Evolutionary conservation across 2,113 vertebrate species (phyloP).

Genomic region (Pavo muticus): DNA sequence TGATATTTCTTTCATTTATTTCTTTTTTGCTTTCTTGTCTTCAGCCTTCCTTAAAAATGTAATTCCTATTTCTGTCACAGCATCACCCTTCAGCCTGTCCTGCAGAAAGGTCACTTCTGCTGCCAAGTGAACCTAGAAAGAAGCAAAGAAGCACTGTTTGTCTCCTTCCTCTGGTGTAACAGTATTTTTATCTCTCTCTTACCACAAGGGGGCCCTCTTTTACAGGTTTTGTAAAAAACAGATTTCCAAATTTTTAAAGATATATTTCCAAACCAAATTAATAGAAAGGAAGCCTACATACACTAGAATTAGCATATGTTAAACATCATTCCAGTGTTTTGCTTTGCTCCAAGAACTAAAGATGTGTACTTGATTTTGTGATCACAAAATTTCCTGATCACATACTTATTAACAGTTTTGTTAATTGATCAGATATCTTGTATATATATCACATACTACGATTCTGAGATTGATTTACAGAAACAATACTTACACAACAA

Average conservation of each 20-base stretch:
- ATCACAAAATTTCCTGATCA: background rate
- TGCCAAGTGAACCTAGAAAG: slow-evolving; percentile 78
- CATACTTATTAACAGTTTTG: accelerated
- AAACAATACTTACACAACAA: background rate
- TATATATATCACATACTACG: background rate
- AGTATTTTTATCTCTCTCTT: background rate
- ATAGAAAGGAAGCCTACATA: background rate
- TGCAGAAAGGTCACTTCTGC: slow-evolving; percentile 84
- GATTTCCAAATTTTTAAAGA: background rate
- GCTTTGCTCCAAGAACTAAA: background rate
- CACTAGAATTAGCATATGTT: background rate
- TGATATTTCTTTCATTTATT: slow-evolving; percentile 69
- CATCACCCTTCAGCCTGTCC: slow-evolving; percentile 81
- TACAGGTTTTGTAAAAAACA: background rate
- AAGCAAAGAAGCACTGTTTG: background rate
- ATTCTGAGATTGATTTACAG: background rate
- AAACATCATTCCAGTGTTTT: background rate
- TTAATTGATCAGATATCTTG: background rate
- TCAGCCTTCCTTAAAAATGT: slow-evolving; percentile 79
- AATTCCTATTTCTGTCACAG: slow-evolving; percentile 85
- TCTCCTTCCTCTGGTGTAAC: accelerated
- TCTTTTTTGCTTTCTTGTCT: slow-evolving; percentile 74
- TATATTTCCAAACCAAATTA: background rate
- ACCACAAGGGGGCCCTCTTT: slow-evolving; percentile 43
- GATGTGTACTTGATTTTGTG: background rate